phyloP scores from a whole-genome alignment of 2,888 invertebrate species.

The Perdita meconis region DNA sequence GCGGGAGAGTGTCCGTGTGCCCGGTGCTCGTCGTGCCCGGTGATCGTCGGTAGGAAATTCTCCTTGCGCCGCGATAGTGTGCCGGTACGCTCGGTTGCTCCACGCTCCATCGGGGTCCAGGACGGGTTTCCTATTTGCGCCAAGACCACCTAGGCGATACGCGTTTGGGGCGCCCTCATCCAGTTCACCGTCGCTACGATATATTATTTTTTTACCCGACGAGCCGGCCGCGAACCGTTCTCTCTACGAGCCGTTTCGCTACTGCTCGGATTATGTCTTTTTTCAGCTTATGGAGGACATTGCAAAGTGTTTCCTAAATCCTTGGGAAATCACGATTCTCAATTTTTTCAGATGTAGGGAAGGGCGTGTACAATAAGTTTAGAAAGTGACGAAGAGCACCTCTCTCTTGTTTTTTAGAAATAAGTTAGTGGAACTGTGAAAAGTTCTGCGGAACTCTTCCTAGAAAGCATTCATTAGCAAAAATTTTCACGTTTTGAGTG shows the following conservation, averaged over 20 bases:
- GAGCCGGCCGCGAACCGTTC: neutral
- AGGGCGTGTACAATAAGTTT: too few species aligned
- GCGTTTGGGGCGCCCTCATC: conserved; percentile 55
- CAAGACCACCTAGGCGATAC: conserved; percentile 60
- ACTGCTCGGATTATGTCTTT: too few species aligned
- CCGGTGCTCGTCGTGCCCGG: conserved; percentile 34
- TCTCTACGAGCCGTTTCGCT: neutral
- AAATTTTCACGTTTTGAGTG: too few species aligned
- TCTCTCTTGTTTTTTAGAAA: too few species aligned
- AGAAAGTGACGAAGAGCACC: too few species aligned
- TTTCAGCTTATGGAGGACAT: too few species aligned
- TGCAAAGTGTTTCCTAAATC: too few species aligned
- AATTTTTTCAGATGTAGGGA: too few species aligned
- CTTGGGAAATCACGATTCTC: too few species aligned
- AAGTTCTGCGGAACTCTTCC: too few species aligned
- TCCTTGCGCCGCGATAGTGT: conserved; percentile 26
- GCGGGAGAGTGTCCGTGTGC: conserved; percentile 53
- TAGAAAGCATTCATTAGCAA: too few species aligned
- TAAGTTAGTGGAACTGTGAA: too few species aligned
- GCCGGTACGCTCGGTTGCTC: conserved; percentile 27
- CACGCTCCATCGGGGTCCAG: conserved; percentile 51
- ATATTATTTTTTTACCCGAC: conserved; percentile 23
- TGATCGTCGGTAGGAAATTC: conserved; percentile 61
- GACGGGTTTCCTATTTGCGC: conserved; percentile 66
- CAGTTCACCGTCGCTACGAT: conserved; percentile 36